Evolutionary conservation across 92 coral and sea anemone species (phyloP), one percentile per base, ranked within the genome.

Genomic region (Palythoa grandis): DNA sequence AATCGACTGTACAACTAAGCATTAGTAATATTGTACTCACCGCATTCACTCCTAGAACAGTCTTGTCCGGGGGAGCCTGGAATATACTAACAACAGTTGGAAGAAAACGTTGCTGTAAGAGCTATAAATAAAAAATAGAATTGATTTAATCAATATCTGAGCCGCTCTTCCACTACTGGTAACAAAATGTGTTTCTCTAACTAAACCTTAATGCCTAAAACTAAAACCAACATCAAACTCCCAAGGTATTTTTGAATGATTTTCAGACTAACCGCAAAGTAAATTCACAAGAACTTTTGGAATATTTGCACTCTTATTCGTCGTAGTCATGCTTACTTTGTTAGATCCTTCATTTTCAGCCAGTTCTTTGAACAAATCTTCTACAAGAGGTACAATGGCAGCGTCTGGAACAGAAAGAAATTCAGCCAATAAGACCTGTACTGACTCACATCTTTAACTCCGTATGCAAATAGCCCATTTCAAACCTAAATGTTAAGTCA

Each of bases 11-110:
- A 5, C 50, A 5, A 43, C 9, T 43, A 43, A 43, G 50, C 50
- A 43, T 8, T 43, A 43, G 50, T 43, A 8, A 43, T 43, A 56
- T 22, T 9, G 3, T 54, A 92, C 99, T 93, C 84, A 96, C 99
- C 63, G 98, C 92, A 72, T 94, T 88, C 43, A 96, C 92, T 66
- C 99, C 99, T 20, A 92, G 61, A 2, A 98, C 98, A 1, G 95
- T 85, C 90, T 96, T 96, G 25, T 96, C 99, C 71, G 96, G 97
- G 7, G 98, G 98, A 76, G 96, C 89, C 43, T 96, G 98, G 87
- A 96, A 95, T 76, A 96, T 93, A 87, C 98, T 95, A 72, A 96
- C 88, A 23, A 96, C 70, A 16, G 99, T 96, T 16, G 99, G 99
- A 35, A 96, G 85, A 66, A 96, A 96, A 53, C 99, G 88, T 87